phyloP scores from a whole-genome alignment of 2,113 vertebrate species.

The Hymenochirus boettgeri region DNA sequence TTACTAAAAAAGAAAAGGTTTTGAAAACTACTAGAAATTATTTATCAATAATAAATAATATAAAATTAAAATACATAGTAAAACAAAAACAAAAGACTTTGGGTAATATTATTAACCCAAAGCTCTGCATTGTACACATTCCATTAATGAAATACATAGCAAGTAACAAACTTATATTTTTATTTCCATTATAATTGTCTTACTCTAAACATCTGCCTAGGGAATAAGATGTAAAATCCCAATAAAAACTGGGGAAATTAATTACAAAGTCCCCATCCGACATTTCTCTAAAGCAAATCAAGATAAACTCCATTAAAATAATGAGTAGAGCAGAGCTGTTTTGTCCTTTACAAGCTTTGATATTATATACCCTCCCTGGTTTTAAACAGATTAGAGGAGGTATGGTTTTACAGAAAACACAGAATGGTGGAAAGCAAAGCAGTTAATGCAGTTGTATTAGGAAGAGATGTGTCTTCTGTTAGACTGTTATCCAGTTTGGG shows the following conservation, averaged over 20 bases:
- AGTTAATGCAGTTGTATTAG: constrained; percentile 34
- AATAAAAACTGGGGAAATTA: background rate
- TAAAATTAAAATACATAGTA: too few relatives aligned
- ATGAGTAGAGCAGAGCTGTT: constrained; percentile 37
- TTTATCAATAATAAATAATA: too few relatives aligned
- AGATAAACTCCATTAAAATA: constrained; percentile 42
- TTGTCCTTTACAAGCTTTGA: constrained; percentile 39
- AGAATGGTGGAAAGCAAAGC: constrained; percentile 19
- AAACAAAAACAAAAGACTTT: too few relatives aligned
- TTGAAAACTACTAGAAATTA: too few relatives aligned
- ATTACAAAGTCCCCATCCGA: background rate
- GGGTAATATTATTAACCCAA: too few relatives aligned
- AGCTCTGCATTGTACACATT: too few relatives aligned
- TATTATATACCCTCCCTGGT: constrained; percentile 37
- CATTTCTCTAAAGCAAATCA: constrained; percentile 11
- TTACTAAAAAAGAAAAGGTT: too few relatives aligned
- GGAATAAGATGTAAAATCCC: constrained; percentile 3
- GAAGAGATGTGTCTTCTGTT: constrained; percentile 9
- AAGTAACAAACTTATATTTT: too few relatives aligned
- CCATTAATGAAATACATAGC: too few relatives aligned
- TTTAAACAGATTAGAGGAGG: constrained; percentile 39
- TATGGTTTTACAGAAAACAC: constrained; percentile 29
- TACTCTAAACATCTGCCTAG: background rate
- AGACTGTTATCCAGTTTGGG: constrained; percentile 16
- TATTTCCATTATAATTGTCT: background rate